Evolutionary conservation across 2,888 invertebrate species (phyloP).

Genomic region (Scaptodrosophila latifasciaeformis): DNA sequence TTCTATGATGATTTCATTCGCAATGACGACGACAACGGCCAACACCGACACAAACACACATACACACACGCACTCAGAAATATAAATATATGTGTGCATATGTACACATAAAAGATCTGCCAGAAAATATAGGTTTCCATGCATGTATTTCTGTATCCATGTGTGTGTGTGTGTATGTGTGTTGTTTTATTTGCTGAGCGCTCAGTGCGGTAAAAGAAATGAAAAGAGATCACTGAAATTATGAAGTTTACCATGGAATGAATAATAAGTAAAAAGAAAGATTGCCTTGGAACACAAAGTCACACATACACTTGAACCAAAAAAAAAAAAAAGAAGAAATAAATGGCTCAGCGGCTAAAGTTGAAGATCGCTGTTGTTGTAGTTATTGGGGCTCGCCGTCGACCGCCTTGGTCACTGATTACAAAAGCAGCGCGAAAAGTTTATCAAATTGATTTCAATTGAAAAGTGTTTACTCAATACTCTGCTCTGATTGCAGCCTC

Average conservation of each 20-base stretch:
- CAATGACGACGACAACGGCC: conserved; percentile 49
- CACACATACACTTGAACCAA: conserved; percentile 2
- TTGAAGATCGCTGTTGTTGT: no score
- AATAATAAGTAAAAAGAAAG: not conserved
- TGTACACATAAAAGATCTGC: no score
- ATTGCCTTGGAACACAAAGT: not conserved
- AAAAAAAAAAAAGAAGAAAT: not conserved
- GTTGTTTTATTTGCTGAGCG: conserved; percentile 31
- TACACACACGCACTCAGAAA: conserved; percentile 8
- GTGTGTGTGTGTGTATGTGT: conserved; percentile 13
- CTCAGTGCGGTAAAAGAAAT: not conserved
- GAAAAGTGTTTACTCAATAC: conserved; percentile 13
- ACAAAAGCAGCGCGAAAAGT: conserved; percentile 4
- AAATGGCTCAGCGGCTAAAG: not conserved
- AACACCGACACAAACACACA: conserved; percentile 25
- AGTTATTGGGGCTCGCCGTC: no score
- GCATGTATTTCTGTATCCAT: no score
- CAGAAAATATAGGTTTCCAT: no score
- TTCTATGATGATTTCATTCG: conserved; percentile 63
- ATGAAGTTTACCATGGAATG: not conserved
- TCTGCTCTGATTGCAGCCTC: conserved; percentile 19
- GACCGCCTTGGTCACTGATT: no score
- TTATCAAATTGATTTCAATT: not conserved
- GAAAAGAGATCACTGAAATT: no score
- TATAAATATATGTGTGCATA: not conserved